Conservation (phyloP, 2,113 vertebrate species). For the Eleginops maclovinus region DNA sequence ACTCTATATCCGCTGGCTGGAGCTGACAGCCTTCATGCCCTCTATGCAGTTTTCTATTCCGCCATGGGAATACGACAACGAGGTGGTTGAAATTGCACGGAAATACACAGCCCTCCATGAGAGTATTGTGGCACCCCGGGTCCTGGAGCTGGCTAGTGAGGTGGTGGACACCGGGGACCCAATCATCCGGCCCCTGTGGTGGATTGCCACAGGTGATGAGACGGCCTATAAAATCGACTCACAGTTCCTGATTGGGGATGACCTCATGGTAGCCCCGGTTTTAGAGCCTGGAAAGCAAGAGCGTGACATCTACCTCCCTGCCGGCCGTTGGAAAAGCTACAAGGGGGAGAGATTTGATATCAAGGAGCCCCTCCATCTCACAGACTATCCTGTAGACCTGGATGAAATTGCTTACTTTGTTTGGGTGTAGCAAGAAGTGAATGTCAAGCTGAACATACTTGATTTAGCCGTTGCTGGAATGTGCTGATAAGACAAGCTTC, state of each 20-base stretch:
- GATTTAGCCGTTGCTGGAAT: background rate
- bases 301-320: slow-evolving; percentile 94
- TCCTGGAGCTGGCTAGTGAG: slow-evolving; percentile 93
- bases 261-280: slow-evolving; percentile 95
- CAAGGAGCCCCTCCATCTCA: slow-evolving; percentile 90
- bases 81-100: slow-evolving; percentile 93
- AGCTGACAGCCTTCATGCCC: slow-evolving; percentile 96
- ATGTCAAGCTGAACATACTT: slow-evolving; percentile 19
- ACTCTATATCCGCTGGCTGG: slow-evolving; percentile 97
- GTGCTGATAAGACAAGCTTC: slow-evolving; percentile 18
- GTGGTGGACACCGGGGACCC: slow-evolving; percentile 92
- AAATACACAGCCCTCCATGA: slow-evolving; percentile 92
- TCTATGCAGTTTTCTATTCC: slow-evolving; percentile 98
- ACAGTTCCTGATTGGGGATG: slow-evolving; percentile 97
- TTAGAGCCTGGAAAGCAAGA: slow-evolving; percentile 95
- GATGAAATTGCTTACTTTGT: slow-evolving; percentile 96
- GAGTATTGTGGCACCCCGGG: slow-evolving; percentile 91
- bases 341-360: slow-evolving; percentile 95
- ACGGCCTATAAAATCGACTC: slow-evolving; percentile 93
- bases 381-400: slow-evolving; percentile 92
- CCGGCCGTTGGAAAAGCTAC: slow-evolving; percentile 95
- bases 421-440: slow-evolving; percentile 79
- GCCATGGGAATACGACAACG: slow-evolving; percentile 92
- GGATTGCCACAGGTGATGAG: slow-evolving; percentile 93
- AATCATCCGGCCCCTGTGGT: slow-evolving; percentile 97